Percentiles rank a stretch among this genome's conserved stretches.
phyloP scores from a whole-genome alignment of 2,113 vertebrate species.

The Rhodinocichla rosea region DNA sequence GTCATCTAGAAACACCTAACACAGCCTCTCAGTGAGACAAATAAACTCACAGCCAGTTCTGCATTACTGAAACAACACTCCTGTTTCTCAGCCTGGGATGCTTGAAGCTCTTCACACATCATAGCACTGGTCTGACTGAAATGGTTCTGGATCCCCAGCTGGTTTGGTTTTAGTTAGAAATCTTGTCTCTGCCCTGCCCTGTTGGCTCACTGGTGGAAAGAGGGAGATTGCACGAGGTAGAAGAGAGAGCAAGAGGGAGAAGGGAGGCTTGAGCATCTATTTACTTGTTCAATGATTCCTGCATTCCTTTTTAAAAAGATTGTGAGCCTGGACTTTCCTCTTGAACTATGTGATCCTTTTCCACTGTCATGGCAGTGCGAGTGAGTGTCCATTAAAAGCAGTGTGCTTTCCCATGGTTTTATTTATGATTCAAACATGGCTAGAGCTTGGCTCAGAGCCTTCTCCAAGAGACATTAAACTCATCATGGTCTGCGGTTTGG shows the following conservation, averaged over 20 bases:
- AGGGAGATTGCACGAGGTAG: rapidly evolving
- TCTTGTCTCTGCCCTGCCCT: not conserved
- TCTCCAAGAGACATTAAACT: not conserved
- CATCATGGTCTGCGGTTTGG: not conserved
- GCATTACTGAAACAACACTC: not conserved
- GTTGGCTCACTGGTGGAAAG: not conserved
- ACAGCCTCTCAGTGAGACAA: not conserved
- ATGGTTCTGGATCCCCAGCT: not conserved
- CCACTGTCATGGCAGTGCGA: not conserved
- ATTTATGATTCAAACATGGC: not conserved
- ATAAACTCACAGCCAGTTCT: not conserved
- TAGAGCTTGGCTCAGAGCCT: not conserved
- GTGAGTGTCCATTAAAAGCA: not conserved
- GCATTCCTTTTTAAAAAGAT: not conserved
- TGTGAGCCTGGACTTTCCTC: not conserved
- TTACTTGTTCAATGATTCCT: not conserved
- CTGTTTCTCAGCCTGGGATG: not conserved
- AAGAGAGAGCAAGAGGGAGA: not conserved
- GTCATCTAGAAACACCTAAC: not conserved
- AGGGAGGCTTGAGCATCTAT: not conserved
- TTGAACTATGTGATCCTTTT: not conserved
- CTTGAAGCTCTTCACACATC: not conserved
- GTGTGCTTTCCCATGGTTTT: not conserved
- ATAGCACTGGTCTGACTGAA: not conserved
- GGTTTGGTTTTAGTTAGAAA: not conserved